phyloP scores from a whole-genome alignment of 1,140 invertebrate species.

The Calycopis cecrops region DNA sequence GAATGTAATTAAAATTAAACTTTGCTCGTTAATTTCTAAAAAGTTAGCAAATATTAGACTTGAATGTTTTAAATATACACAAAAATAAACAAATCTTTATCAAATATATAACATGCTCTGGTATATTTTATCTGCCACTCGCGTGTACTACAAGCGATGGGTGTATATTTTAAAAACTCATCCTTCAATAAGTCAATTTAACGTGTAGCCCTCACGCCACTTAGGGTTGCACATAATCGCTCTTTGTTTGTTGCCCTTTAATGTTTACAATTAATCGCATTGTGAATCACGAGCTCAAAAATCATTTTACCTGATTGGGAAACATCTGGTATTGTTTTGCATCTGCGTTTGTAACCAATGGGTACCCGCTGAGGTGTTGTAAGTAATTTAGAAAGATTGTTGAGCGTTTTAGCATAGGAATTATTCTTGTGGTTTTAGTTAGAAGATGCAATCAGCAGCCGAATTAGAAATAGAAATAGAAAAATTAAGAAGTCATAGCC shows the following conservation, averaged over 20 bases:
- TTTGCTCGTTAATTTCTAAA: no score
- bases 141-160: slow-evolving; percentile 42
- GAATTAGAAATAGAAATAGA: no score
- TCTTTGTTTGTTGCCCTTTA: slow-evolving; percentile 62
- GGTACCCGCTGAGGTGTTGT: no score
- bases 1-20: no score
- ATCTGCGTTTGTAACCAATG: not conserved
- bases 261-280: slow-evolving; percentile 13
- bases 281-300: slow-evolving; percentile 5
- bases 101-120: no score
- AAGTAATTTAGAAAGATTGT: slow-evolving; percentile 1
- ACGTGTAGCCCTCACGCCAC: slow-evolving; percentile 57
- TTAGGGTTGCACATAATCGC: slow-evolving; percentile 65
- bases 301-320: not conserved
- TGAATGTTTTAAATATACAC: no score
- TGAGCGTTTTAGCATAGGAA: no score
- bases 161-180: slow-evolving; percentile 66
- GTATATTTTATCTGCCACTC: slow-evolving; percentile 4
- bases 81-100: no score
- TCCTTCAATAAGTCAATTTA: slow-evolving; percentile 74
- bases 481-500: no score
- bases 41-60: no score
- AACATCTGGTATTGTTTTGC: slow-evolving; percentile 12
- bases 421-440: no score
- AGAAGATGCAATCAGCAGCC: no score